Evolutionary conservation across 2,113 vertebrate species (phyloP).

Genomic region (Poicephalus meyeri): DNA sequence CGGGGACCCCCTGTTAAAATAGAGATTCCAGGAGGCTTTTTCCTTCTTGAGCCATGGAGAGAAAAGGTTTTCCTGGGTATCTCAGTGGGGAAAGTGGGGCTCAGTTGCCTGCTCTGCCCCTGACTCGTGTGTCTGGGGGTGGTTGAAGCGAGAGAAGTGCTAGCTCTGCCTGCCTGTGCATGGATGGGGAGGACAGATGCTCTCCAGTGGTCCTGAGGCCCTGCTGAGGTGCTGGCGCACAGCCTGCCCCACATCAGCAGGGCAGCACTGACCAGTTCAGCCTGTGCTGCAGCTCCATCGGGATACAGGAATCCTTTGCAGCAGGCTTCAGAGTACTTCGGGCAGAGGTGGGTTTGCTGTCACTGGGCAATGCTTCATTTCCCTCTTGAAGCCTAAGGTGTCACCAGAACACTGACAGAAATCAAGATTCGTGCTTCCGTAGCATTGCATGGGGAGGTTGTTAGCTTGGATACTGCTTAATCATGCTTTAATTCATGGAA

Average conservation of each 20-base stretch:
- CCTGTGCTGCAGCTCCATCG: accelerated
- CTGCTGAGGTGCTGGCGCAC: accelerated
- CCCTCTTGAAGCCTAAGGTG: background rate
- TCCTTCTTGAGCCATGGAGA: background rate
- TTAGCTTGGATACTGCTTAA: conserved; percentile 9
- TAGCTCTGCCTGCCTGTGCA: background rate
- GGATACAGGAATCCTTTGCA: background rate
- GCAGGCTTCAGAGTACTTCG: background rate
- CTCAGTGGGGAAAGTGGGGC: accelerated
- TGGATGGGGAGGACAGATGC: background rate
- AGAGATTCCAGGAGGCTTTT: background rate
- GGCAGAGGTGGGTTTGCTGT: background rate
- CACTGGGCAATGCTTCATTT: background rate
- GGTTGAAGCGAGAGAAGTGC: accelerated
- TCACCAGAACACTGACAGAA: background rate
- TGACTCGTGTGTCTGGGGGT: accelerated
- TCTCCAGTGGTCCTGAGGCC: background rate
- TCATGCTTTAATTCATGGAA: conserved; percentile 40
- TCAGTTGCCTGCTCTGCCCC: background rate
- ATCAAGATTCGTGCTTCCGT: background rate
- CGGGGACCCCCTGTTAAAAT: background rate
- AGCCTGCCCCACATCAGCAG: background rate
- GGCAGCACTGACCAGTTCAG: background rate
- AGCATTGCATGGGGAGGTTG: accelerated
- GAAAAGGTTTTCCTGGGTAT: background rate